phyloP scores from a whole-genome alignment of 2,797 vertebrate species.

The Taenioides sp. region DNA sequence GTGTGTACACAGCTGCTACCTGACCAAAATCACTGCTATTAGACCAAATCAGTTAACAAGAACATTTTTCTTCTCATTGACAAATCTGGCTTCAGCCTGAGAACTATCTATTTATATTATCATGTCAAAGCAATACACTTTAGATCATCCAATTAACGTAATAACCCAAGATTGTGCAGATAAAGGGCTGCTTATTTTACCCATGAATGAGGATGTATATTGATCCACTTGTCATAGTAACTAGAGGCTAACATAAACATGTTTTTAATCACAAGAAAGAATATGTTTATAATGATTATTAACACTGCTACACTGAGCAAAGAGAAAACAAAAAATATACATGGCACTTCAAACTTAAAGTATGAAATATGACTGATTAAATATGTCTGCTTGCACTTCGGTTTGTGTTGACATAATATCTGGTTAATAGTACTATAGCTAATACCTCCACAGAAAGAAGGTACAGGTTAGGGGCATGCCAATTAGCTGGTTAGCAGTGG shows the following conservation, averaged over 20 bases:
- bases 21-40: constrained; percentile 53
- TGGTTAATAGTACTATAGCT: too few species aligned
- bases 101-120: constrained; percentile 20
- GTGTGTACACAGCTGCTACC: constrained; percentile 54
- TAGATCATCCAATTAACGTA: constrained; percentile 5
- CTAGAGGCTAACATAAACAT: not conserved
- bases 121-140: constrained; percentile 14
- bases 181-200: not conserved
- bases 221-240: not conserved
- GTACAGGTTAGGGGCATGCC: too few species aligned
- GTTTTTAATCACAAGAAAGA: not conserved
- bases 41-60: constrained; percentile 47
- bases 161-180: constrained; percentile 9
- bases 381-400: not conserved
- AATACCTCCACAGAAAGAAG: too few species aligned
- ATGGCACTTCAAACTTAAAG: not conserved
- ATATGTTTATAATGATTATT: not conserved
- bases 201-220: not conserved
- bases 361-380: not conserved
- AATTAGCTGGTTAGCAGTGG: too few species aligned
- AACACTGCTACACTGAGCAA: not conserved
- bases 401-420: too few species aligned
- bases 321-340: not conserved
- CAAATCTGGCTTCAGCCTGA: constrained; percentile 11
- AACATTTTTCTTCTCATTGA: constrained; percentile 39